Evolutionary conservation across 2,113 vertebrate genomes (phyloP).

Genomic region (Caracal caracal): DNA sequence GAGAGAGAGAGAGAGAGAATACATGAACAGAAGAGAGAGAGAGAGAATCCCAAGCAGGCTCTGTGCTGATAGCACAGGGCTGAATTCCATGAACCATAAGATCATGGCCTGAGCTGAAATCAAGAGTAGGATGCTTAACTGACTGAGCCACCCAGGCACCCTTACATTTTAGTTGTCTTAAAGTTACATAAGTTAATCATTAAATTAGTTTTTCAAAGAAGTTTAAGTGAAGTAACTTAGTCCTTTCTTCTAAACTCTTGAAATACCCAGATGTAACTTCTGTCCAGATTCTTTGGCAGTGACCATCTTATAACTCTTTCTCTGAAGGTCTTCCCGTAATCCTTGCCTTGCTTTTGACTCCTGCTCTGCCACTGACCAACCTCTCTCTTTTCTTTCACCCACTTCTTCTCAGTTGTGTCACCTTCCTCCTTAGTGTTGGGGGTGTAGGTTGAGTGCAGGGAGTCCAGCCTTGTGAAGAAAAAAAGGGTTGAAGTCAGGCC

Average conservation of each 20-base stretch:
- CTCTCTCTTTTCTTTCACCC: rapidly evolving
- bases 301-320: background rate
- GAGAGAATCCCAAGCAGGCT: no score
- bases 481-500: background rate
- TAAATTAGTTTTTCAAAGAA: background rate
- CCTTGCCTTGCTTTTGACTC: background rate
- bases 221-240: background rate
- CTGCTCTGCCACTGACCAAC: background rate
- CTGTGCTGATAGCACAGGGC: no score
- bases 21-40: no score
- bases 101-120: no score
- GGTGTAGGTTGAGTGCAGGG: background rate
- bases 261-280: background rate
- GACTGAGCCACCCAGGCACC: no score
- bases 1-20: no score
- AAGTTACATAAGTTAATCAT: background rate
- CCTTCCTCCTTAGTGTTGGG: background rate
- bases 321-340: no score
- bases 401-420: background rate
- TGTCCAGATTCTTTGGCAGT: background rate
- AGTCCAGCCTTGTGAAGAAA: slow-evolving; percentile 34
- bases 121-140: no score
- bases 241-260: background rate
- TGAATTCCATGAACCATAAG: no score
- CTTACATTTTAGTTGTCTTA: background rate